Evolutionary conservation across 1,140 invertebrate genomes (phyloP), one percentile per base, ranked within the genome.

Genomic region (Diuraphis noxia): DNA sequence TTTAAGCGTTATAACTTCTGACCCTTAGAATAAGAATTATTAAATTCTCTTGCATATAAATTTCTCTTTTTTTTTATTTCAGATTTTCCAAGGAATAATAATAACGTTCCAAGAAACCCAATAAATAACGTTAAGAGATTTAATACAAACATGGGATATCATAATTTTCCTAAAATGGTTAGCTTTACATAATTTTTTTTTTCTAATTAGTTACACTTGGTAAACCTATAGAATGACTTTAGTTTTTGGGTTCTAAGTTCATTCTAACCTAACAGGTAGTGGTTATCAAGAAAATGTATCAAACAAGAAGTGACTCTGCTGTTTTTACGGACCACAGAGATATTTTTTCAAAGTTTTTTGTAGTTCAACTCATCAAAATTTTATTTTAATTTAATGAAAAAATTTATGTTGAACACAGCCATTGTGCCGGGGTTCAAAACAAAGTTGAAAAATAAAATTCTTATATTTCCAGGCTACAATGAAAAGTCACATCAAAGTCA

Each of bases 1-100:
- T n/a, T 63, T 63, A 63, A 63, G 13, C n/a, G n/a, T n/a, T n/a
- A n/a, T 63, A n/a, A 63, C 13, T n/a, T 63, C 30, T 17, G 9
- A 72, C 10, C 30, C 4, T 2, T 72, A 63, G 13, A 72, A n/a
- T n/a, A 72, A n/a, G 6, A 63, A 63, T n/a, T 72, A 72, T n/a
- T 72, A 0, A n/a, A 17, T 72, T 72, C 4, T 72, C 30, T 72
- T 72, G 10, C 6, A 72, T n/a, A 72, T 17, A 72, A n/a, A n/a
- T n/a, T n/a, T 72, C 5, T 13, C 17, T 3, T 72, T 19, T 72
- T 49, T 81, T 82, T 40, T 23, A 49, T 86, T 88, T 63, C 25
- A 88, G 86, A 88, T 88, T 88, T 88, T 88, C 86, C 86, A 40
- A 63, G 86, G 40, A 88, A 88, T 88, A 88, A 88, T n/a, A 56